phyloP scores from a whole-genome alignment of 64 coral and sea anemone genomes.

The Porites lutea region DNA sequence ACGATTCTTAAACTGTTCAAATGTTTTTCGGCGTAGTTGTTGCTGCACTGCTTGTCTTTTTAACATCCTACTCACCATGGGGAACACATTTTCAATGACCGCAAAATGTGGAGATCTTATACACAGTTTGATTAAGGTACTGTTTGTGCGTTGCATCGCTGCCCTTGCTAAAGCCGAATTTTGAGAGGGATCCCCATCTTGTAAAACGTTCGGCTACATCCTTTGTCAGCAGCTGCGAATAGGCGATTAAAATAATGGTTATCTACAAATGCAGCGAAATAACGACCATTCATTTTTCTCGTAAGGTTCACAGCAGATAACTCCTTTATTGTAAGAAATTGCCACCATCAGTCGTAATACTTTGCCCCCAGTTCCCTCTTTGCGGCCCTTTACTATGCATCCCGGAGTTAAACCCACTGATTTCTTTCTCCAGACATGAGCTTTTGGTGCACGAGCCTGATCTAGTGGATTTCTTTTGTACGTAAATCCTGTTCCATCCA shows the following conservation, averaged over 20 bases:
- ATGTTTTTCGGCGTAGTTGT: background rate
- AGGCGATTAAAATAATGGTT: slow-evolving; percentile 2
- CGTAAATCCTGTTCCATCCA: slow-evolving; percentile 15
- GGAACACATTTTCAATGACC: slow-evolving; percentile 9
- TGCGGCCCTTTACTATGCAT: slow-evolving; percentile 41
- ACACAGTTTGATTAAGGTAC: slow-evolving; percentile 2
- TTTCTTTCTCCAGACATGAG: slow-evolving; percentile 56
- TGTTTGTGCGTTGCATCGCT: slow-evolving; percentile 2
- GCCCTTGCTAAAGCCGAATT: slow-evolving; percentile 2
- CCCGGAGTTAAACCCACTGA: slow-evolving; percentile 27
- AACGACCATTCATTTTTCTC: background rate
- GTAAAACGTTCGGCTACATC: background rate
- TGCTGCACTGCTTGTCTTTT: slow-evolving; percentile 7
- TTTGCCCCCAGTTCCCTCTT: slow-evolving; percentile 32
- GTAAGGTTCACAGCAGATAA: slow-evolving; percentile 30
- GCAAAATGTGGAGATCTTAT: background rate
- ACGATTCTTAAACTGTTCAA: slow-evolving; percentile 6
- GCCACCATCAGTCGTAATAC: slow-evolving; percentile 17
- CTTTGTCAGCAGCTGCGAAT: background rate
- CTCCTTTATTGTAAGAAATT: slow-evolving; percentile 11
- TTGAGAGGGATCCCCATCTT: background rate
- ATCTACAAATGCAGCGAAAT: background rate
- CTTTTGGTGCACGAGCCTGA: slow-evolving; percentile 45
- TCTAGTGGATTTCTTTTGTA: slow-evolving; percentile 26
- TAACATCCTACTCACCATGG: slow-evolving; percentile 4